Conservation (phyloP, 1,140 invertebrate species). For the Drosophila teissieri region DNA sequence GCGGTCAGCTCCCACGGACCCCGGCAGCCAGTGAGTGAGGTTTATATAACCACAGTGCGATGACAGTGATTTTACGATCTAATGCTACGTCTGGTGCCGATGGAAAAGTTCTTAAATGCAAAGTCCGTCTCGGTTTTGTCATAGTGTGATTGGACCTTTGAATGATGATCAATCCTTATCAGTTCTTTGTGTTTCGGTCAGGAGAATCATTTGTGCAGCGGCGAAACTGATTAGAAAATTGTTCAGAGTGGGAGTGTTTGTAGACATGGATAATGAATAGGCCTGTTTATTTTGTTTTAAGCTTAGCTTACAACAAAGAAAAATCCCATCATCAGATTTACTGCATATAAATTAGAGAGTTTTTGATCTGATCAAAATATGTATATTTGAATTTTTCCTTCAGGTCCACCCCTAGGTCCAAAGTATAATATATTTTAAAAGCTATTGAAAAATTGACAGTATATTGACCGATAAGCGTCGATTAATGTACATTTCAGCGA, state of each 20-base stretch:
- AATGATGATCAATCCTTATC: conserved; percentile 26
- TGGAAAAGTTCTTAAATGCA: conserved; percentile 32
- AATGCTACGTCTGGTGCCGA: conserved; percentile 2
- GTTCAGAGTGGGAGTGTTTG: conserved; percentile 1
- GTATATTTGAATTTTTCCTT: neutral
- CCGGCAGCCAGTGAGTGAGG: conserved; percentile 66
- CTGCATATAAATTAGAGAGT: no score
- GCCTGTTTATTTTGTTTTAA: no score
- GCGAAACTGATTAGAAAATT: conserved; percentile 16
- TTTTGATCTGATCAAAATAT: no score
- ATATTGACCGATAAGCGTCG: conserved; percentile 45
- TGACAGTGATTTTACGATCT: conserved; percentile 1
- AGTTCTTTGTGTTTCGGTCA: conserved; percentile 49
- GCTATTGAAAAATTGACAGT: conserved; percentile 36
- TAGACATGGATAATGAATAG: neutral
- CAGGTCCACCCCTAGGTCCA: conserved; percentile 1
- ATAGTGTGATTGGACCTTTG: conserved; percentile 28
- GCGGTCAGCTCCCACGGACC: conserved; percentile 63
- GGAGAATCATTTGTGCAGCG: conserved; percentile 13
- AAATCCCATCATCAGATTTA: no score
- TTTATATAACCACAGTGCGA: conserved; percentile 22
- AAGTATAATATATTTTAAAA: conserved; percentile 8
- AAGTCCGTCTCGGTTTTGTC: conserved; percentile 21
- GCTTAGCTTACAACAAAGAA: neutral
- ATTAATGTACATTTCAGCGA: conserved; percentile 18